Conservation (phyloP, 1,140 invertebrate species). For the Anastrepha obliqua region DNA sequence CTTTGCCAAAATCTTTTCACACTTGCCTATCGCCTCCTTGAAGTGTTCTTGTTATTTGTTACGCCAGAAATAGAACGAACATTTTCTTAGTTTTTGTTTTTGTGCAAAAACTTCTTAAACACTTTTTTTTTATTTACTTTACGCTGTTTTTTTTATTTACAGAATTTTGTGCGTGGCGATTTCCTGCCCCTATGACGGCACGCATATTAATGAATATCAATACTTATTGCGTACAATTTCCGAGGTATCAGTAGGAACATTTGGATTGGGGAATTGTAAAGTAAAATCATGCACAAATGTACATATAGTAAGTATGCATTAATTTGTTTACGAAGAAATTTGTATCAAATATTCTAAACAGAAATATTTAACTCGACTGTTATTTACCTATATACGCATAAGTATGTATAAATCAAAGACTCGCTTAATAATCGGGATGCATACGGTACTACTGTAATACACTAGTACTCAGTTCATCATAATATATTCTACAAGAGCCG, state of each 20-base stretch:
- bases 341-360: no score
- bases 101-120: background rate
- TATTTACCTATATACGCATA: no score
- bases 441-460: no score
- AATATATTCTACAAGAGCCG: no score
- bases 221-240: background rate
- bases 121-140: background rate
- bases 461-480: no score
- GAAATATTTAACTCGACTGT: no score
- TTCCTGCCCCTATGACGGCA: background rate
- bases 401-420: no score
- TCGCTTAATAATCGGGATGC: no score
- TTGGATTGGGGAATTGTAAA: background rate
- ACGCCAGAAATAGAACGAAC: no score
- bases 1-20: constrained; percentile 31
- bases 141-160: background rate
- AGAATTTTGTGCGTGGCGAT: constrained; percentile 19
- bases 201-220: background rate
- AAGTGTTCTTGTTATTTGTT: background rate
- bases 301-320: no score
- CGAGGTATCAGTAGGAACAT: background rate
- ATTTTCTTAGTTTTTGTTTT: background rate
- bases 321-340: no score
- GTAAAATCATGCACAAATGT: no score
- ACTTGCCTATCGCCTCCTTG: background rate